phyloP scores from a whole-genome alignment of 2,797 vertebrate genomes.

The Mormyrus hasselquistii region DNA sequence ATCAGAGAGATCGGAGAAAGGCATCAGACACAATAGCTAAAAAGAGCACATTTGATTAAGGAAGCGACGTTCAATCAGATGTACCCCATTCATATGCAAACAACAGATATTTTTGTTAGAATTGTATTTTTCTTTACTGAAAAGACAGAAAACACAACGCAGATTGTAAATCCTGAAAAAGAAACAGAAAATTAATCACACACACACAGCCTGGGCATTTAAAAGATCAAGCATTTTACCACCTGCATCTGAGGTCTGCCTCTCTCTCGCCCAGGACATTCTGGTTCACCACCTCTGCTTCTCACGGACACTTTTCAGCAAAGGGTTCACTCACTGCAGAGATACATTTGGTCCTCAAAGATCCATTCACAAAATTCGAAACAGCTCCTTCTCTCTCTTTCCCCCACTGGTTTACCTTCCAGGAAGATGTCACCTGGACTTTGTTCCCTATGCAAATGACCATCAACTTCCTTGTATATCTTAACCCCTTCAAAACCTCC shows the following conservation, averaged over 20 bases:
- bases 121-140: not conserved
- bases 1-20: not conserved
- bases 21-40: not conserved
- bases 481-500: conserved; percentile 42
- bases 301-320: not conserved
- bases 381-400: not conserved
- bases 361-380: not conserved
- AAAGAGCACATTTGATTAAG: not conserved
- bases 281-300: not conserved
- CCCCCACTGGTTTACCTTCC: not conserved
- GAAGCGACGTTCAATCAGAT: not conserved
- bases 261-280: conserved; percentile 36
- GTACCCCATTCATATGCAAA: not conserved
- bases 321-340: not conserved
- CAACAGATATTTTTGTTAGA: not conserved
- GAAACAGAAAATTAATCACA: not conserved
- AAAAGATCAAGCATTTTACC: conserved; percentile 14
- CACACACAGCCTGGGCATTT: not conserved
- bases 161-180: not conserved
- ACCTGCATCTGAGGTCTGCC: conserved; percentile 18
- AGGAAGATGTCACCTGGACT: conserved; percentile 49
- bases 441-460: conserved; percentile 46
- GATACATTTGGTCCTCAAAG: not conserved
- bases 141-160: not conserved
- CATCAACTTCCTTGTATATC: conserved; percentile 58